Evolutionary conservation across 2,797 vertebrate species (phyloP).

Genomic region (Lindbergichthys nudifrons): DNA sequence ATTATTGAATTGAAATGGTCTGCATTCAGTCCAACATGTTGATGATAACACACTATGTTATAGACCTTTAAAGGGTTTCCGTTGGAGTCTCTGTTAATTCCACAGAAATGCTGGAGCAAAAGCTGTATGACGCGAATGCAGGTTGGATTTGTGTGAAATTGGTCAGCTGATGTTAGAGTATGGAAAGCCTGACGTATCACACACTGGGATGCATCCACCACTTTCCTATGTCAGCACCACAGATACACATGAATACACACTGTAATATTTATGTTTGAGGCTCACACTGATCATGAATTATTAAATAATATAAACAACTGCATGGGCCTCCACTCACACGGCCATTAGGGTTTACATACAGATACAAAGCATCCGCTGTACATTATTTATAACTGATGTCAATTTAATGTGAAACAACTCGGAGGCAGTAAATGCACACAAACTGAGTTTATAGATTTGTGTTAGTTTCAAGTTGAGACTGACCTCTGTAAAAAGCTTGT

Average conservation of each 20-base stretch:
- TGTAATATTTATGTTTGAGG: conserved; percentile 8
- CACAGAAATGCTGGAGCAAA: not conserved
- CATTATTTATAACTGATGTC: conserved; percentile 47
- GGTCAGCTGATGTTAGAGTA: not conserved
- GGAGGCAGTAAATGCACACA: not conserved
- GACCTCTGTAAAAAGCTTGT: conserved; percentile 21
- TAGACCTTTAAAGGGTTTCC: not conserved
- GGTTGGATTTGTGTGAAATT: not conserved
- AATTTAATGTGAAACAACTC: conserved; percentile 29
- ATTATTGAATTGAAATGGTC: not conserved
- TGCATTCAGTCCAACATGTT: not conserved
- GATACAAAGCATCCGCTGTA: conserved; percentile 17
- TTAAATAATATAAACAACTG: conserved; percentile 39
- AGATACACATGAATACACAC: not conserved
- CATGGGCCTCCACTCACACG: not conserved
- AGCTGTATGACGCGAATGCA: not conserved
- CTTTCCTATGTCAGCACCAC: conserved; percentile 20
- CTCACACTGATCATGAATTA: conserved; percentile 43
- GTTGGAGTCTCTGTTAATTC: not conserved
- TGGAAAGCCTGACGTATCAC: not conserved
- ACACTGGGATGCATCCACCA: not conserved
- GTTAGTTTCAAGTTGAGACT: conserved; percentile 15
- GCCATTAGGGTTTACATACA: conserved; percentile 19
- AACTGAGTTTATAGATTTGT: conserved; percentile 8
- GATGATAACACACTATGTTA: not conserved